A percentile compares a stretch with the other conserved stretches of the same genome.
Conservation (phyloP, 2,888 invertebrate genomes). For the Sphaeridia pumilis region DNA sequence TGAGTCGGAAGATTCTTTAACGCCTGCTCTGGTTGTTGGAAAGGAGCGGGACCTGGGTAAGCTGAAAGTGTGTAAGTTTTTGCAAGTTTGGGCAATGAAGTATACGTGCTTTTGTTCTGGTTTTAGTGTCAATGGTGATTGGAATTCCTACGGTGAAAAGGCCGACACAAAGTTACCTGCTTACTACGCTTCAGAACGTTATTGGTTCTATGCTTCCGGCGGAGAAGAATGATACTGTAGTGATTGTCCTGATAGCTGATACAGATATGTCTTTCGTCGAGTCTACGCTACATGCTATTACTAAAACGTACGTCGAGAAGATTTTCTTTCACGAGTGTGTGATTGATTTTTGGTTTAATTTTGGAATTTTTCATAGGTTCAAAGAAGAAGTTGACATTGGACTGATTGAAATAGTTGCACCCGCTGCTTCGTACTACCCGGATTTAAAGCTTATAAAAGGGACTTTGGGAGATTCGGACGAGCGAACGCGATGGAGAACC, state of each 20-base stretch:
- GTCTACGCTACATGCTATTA: conserved; percentile 33
- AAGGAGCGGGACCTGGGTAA: conserved; percentile 55
- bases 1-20: conserved; percentile 60
- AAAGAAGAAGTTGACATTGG: conserved; percentile 61
- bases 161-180: conserved; percentile 73
- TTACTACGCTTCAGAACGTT: conserved; percentile 72
- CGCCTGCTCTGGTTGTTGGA: conserved; percentile 65
- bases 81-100: not conserved
- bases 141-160: conserved; percentile 84
- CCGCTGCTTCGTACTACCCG: conserved; percentile 75
- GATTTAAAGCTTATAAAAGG: conserved; percentile 61
- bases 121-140: conserved; percentile 62
- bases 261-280: conserved; percentile 35
- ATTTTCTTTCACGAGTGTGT: not conserved
- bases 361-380: conserved; percentile 48
- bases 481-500: conserved; percentile 79
- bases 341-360: too few species aligned
- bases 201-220: conserved; percentile 61
- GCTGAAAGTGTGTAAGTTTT: not conserved
- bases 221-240: conserved; percentile 63
- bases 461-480: conserved; percentile 73
- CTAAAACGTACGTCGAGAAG: conserved; percentile 28
- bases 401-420: conserved; percentile 77
- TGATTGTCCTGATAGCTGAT: conserved; percentile 80
- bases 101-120: not conserved